Base-by-base conservation (phyloP, 1,140 invertebrate species). In the Campoletis sonorensis region DNA sequence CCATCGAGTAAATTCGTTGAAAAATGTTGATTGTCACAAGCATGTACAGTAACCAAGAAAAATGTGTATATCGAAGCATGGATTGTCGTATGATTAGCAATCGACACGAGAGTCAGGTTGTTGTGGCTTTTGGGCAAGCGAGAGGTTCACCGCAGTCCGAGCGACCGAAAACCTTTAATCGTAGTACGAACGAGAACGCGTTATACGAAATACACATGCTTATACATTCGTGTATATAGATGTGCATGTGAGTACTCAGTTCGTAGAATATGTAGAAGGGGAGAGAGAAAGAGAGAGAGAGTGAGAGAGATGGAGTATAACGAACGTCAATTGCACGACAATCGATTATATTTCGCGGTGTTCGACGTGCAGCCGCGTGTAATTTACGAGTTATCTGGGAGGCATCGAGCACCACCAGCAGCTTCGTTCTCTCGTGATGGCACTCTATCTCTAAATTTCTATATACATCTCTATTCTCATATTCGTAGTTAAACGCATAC, bases 351-450 rank as follows among this genome's bases (percentile, higher is more conserved):
- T 82, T 82, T 82, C 79, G 81, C 83, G 78, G 80, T 81, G 82
- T 85, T 80, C 79, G 80, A 83, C 80, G 80, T 79, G 79, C 27
- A 54, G 84, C 79, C 81, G 75, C 70, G 81, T 82, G 82, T 89
- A 87, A 90, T 89, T 90, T 88, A 90, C 86, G 87, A 87, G 85
- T 88, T 87, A 86, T 86, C 86, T 84, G 85, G 75, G 76, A 75
- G 72, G 45, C 33, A 73, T 73, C 71, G 71, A 76, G 54, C 68
- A 64, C 33, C 26, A 75, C 51, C 49, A 37, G 58, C 37, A 61
- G 67, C 23, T 71, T 40, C 58, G 33, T 67, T 81, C 73, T 18
- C 64, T 79, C 26, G 21, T 70, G 33, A 64, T 64, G 61, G n/a
- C 26, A 15, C 61, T 64, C 61, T 64, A 64, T 64, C 68, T 73